Percentiles rank a stretch among this genome's conserved stretches.
Evolutionary conservation across 2,797 vertebrate species (phyloP).

Genomic region (Varecia variegata): DNA sequence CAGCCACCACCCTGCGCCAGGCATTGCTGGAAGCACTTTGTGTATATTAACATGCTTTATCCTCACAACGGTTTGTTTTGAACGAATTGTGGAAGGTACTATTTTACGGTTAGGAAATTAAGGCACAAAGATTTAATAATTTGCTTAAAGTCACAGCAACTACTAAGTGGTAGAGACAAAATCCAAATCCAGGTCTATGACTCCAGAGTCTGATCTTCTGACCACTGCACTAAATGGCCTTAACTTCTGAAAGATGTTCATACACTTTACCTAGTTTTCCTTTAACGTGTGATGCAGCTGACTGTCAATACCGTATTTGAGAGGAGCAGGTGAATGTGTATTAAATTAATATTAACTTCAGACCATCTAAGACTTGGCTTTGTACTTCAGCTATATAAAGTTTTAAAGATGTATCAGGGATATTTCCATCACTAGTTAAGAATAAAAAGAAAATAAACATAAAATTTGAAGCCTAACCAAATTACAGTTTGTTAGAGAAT

Average conservation of each 20-base stretch:
- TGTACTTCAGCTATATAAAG: background rate
- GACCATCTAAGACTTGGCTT: background rate
- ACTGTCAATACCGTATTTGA: background rate
- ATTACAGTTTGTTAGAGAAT: background rate
- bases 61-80: background rate
- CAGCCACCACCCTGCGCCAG: background rate
- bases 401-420: background rate
- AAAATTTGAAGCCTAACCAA: background rate
- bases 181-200: background rate
- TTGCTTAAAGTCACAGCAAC: background rate
- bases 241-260: background rate
- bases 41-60: background rate
- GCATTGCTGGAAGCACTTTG: background rate
- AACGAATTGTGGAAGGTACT: background rate
- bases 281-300: background rate
- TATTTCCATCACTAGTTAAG: background rate
- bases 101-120: constrained; percentile 21
- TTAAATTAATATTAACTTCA: background rate
- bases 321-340: background rate
- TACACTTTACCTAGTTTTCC: background rate
- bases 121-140: background rate
- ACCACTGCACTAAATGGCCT: background rate
- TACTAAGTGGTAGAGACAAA: background rate
- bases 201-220: background rate
- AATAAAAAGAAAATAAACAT: background rate